Conservation (phyloP, 1,140 invertebrate genomes). For the Agraylea sexmaculata region DNA sequence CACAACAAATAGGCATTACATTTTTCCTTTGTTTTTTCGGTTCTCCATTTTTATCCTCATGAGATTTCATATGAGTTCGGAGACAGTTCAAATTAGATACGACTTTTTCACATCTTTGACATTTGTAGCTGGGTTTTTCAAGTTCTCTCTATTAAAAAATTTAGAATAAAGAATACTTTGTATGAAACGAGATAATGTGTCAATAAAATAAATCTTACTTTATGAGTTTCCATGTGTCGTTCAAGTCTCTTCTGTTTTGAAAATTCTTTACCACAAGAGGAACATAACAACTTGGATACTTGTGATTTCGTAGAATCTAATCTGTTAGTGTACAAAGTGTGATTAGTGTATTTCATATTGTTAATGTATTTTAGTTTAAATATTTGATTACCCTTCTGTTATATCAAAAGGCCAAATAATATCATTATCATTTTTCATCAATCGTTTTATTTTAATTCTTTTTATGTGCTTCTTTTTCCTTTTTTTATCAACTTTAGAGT, state of each 20-base stretch:
- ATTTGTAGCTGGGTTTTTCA: constrained; percentile 11
- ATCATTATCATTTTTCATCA: no score
- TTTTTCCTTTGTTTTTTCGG: constrained; percentile 18
- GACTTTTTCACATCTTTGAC: constrained; percentile 17
- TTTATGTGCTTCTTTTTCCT: no score
- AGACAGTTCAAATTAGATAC: constrained; percentile 18
- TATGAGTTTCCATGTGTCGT: constrained; percentile 16
- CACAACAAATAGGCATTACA: constrained; percentile 4
- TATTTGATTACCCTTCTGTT: no score
- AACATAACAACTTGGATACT: no score
- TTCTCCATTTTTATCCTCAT: constrained; percentile 17
- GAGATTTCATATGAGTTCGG: constrained; percentile 17
- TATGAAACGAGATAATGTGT: neutral
- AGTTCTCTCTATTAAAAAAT: constrained; percentile 5
- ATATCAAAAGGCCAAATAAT: no score
- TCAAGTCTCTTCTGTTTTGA: constrained; percentile 16
- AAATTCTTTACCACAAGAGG: constrained; percentile 20
- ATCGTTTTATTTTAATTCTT: no score
- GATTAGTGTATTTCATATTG: no score
- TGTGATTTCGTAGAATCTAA: no score
- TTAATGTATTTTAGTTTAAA: no score
- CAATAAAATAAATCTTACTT: constrained; percentile 6
- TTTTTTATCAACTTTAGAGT: no score
- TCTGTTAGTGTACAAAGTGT: no score
- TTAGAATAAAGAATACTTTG: neutral